These are phyloP conservation scores for Tupaia tana DNA, from an alignment of 2,113 vertebrate genomes.

Conservation along the genomic window DNA sequence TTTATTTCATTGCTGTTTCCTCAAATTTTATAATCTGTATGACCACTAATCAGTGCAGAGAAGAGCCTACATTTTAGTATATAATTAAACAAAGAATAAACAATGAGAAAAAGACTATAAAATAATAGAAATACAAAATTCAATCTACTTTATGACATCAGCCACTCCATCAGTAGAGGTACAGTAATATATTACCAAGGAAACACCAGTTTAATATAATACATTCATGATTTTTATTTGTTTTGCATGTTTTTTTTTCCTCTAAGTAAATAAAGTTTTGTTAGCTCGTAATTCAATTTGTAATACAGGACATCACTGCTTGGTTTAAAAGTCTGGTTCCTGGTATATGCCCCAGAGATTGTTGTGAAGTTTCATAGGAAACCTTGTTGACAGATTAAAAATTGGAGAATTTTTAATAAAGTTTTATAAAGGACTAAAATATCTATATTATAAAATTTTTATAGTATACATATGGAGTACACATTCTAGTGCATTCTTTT, in stretches of 20 bases:
- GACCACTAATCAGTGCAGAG: neutral
- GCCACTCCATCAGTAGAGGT: neutral
- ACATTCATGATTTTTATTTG: neutral
- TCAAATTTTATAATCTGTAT: neutral
- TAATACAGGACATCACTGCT: neutral
- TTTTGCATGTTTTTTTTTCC: neutral
- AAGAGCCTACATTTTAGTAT: neutral
- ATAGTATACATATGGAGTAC: neutral
- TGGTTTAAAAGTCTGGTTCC: neutral
- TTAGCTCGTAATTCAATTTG: neutral
- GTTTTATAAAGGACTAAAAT: neutral
- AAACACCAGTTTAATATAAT: neutral
- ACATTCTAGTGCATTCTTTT: neutral
- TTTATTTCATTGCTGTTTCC: neutral
- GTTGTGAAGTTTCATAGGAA: neutral
- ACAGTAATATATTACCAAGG: neutral
- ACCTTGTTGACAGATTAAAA: neutral
- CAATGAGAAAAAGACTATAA: neutral
- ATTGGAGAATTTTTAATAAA: neutral
- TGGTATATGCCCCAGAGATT: neutral
- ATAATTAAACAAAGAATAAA: neutral
- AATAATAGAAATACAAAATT: constrained; percentile 1
- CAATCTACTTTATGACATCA: neutral
- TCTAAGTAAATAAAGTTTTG: neutral
- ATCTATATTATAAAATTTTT: neutral